Conservation (phyloP, 2,113 vertebrate species). For the Strix aluco region DNA sequence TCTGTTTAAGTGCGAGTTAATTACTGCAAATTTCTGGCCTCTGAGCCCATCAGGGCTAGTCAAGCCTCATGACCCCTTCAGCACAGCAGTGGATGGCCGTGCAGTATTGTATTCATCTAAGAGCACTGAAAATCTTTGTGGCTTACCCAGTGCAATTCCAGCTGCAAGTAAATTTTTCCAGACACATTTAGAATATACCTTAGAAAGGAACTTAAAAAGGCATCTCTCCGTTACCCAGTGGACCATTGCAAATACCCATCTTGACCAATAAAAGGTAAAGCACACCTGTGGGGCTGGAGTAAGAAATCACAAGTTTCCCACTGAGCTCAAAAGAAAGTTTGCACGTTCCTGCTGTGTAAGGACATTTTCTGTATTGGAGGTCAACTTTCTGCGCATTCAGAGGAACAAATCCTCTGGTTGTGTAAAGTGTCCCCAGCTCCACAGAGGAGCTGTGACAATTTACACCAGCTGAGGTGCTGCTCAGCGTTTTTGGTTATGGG, state of each 20-base stretch:
- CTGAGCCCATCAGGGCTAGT: background rate
- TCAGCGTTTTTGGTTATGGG: slow-evolving; percentile 44
- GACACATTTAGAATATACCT: background rate
- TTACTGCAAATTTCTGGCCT: background rate
- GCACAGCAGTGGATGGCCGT: background rate
- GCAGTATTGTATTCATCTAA: background rate
- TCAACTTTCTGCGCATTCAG: background rate
- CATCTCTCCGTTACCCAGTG: background rate
- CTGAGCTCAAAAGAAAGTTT: background rate
- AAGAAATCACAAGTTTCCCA: background rate
- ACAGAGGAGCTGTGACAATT: background rate
- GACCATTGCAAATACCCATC: background rate
- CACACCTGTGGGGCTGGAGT: background rate
- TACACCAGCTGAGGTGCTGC: slow-evolving; percentile 18
- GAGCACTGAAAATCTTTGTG: background rate
- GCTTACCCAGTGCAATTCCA: background rate
- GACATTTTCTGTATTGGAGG: background rate
- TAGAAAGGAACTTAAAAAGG: background rate
- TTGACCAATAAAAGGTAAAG: background rate
- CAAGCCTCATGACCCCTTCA: background rate
- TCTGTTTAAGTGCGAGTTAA: background rate
- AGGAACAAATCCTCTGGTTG: background rate
- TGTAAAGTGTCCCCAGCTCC: background rate
- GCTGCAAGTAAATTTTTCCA: background rate
- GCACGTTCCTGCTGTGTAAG: background rate